Conservation (phyloP, 2,113 vertebrate genomes). For the Burhinus bistriatus region DNA sequence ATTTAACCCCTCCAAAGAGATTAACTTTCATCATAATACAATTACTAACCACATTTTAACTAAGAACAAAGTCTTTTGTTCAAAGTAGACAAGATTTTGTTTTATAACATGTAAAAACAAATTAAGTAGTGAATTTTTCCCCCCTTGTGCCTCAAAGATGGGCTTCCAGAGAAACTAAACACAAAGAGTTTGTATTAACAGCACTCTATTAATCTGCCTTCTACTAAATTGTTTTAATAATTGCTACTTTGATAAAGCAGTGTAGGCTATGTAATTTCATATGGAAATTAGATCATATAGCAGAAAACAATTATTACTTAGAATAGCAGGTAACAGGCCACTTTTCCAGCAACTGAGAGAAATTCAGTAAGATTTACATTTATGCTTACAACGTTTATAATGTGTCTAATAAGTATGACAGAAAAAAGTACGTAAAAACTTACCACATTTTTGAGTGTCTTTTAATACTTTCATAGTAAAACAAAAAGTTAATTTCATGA, state of each 20-base stretch:
- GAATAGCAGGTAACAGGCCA: not conserved
- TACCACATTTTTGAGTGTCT: constrained; percentile 88
- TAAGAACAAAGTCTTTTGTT: not conserved
- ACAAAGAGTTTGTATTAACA: not conserved
- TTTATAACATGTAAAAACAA: not conserved
- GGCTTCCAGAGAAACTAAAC: not conserved
- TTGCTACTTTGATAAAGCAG: not conserved
- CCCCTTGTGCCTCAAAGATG: not conserved
- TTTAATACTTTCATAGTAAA: constrained; percentile 92
- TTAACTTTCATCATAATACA: not conserved
- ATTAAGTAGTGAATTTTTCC: not conserved
- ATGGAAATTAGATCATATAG: not conserved
- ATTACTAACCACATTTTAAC: not conserved
- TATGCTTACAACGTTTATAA: not conserved
- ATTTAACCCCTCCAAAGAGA: not conserved
- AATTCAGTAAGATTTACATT: not conserved
- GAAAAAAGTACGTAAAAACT: not conserved
- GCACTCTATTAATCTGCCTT: not conserved
- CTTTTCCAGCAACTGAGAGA: not conserved
- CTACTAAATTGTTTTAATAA: not conserved
- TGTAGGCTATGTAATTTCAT: not conserved
- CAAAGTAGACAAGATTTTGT: not conserved
- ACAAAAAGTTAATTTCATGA: constrained; percentile 97
- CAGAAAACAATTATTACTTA: not conserved
- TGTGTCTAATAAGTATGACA: not conserved